A percentile compares a stretch with the other conserved stretches of the same genome.
These are phyloP conservation scores for Halocynthia roretzi DNA, from an alignment of 23 tunicate species.

Conservation along the genomic window DNA sequence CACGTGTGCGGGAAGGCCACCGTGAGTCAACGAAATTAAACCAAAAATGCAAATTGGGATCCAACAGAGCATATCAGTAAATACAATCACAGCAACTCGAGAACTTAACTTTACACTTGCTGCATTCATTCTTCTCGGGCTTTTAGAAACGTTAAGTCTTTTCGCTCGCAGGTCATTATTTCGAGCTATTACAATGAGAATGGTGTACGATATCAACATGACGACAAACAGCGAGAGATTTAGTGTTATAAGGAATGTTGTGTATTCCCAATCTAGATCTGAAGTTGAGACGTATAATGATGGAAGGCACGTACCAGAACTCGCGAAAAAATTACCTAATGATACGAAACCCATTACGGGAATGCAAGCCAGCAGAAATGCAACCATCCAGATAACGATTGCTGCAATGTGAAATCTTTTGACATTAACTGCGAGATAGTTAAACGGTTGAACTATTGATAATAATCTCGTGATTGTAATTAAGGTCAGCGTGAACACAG, in stretches of 20 bases:
- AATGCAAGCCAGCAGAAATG: background rate
- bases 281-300: background rate
- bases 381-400: background rate
- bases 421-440: background rate
- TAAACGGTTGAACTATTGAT: constrained; percentile 5
- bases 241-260: background rate
- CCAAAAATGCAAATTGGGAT: background rate
- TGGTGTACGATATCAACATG: background rate
- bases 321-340: background rate
- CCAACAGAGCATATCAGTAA: constrained; percentile 9
- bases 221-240: background rate
- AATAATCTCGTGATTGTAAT: background rate
- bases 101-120: background rate
- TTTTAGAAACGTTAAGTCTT: background rate
- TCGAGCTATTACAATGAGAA: background rate
- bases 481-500: background rate
- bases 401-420: background rate
- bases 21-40: background rate
- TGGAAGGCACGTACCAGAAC: background rate
- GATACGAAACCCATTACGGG: constrained; percentile 9
- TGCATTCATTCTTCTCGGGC: background rate
- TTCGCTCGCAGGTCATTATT: background rate
- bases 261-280: background rate
- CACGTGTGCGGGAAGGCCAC: background rate
- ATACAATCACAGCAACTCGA: constrained; percentile 1